These are phyloP conservation scores for Papilio machaon DNA, from an alignment of 1,140 invertebrate genomes.

Conservation along the genomic window DNA sequence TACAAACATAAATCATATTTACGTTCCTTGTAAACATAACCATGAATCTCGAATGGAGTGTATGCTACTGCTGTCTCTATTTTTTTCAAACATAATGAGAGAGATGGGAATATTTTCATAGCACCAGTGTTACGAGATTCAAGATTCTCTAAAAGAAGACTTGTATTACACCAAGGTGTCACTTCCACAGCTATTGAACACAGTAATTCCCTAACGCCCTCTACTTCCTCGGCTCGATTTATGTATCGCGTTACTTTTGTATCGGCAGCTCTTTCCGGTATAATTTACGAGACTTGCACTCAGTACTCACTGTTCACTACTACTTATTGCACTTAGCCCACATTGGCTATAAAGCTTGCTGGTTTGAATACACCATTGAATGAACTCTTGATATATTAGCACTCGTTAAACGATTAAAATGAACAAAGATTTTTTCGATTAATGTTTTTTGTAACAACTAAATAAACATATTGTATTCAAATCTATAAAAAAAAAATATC, in stretches of 20 bases:
- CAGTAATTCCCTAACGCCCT: slow-evolving; percentile 42
- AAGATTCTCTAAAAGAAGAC: too few relatives aligned
- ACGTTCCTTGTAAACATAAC: background rate
- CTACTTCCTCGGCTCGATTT: slow-evolving; percentile 54
- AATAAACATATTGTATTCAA: too few relatives aligned
- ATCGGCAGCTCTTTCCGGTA: slow-evolving; percentile 47
- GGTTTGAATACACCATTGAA: slow-evolving; percentile 24
- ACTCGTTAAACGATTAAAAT: background rate
- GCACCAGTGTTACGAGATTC: too few relatives aligned
- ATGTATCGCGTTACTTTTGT: slow-evolving; percentile 51
- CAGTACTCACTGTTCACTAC: slow-evolving; percentile 41
- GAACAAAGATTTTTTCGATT: background rate
- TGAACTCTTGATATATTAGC: background rate
- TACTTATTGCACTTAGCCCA: slow-evolving; percentile 48
- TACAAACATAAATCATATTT: background rate
- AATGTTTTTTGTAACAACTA: too few relatives aligned
- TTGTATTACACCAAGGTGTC: background rate
- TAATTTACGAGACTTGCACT: slow-evolving; percentile 50
- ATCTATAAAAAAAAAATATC: too few relatives aligned
- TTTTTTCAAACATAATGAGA: too few relatives aligned
- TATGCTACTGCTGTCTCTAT: too few relatives aligned
- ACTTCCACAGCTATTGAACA: slow-evolving; percentile 39
- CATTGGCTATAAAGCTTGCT: slow-evolving; percentile 34
- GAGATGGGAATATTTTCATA: too few relatives aligned
- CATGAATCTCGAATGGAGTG: background rate